Evolutionary conservation across 35 echinoderm and acorn worm species (phyloP), one percentile per base, ranked within the genome.

Genomic region (Stichopus chloronotus): DNA sequence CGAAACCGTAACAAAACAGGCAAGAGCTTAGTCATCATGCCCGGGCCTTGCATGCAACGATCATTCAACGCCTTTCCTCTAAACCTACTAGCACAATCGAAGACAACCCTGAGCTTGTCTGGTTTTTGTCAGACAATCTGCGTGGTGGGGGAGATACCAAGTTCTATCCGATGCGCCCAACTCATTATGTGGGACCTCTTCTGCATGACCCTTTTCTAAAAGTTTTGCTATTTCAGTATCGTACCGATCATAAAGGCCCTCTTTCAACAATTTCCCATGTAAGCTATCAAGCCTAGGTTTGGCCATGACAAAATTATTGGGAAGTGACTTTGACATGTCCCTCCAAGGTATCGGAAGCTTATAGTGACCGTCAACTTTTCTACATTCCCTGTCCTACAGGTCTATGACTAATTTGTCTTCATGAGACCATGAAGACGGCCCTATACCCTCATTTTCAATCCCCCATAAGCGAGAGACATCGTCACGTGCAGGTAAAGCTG

Each of bases 71-170:
- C n/a, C n/a, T n/a, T n/a, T n/a, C n/a, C n/a, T n/a, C n/a, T n/a
- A n/a, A n/a, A n/a, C n/a, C n/a, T n/a, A n/a, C n/a, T n/a, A 4
- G 92, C 53, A 53, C 92, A 93, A 22, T 93, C 92, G 23, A 72
- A 84, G 8, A 93, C 81, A 2, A 93, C 82, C 52, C 92, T 5
- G 14, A 93, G n/a, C 20, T 93, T 87, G 5, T 30, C 84, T 52
- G 92, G 83, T 55, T 93, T 93, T 77, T 87, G 0, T 86, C 59
- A 57, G 23, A 58, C 16, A 16, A 76, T 43, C 84, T 5, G 58
- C 59, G 59, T 93, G 92, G 55, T 93, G 92, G 7, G 92, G 92
- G 4, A 93, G 8, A 43, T 87, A 93, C 92, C 92, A 93, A 5
- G 78, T 55, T 52, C 71, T 87, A n/a, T 88, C 78, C 4, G 68